A percentile compares a stretch with the other conserved stretches of the same genome.
Conservation (phyloP, 2,113 vertebrate genomes). For the Lipophrys pholis region DNA sequence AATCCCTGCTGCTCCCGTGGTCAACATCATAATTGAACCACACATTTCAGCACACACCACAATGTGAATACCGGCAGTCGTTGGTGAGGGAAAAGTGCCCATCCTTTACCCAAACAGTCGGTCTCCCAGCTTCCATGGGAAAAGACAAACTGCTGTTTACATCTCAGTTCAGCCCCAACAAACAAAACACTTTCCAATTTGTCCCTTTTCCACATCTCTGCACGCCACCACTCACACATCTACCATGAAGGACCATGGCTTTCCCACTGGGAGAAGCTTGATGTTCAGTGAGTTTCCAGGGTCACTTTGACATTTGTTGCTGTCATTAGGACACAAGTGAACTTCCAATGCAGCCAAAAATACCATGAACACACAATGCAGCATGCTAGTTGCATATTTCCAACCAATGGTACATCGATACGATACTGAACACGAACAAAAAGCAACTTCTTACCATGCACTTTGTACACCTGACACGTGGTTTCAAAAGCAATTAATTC, state of each 20-base stretch:
- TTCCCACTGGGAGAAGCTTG: not conserved
- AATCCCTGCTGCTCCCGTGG: conserved; percentile 35
- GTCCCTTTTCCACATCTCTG: not conserved
- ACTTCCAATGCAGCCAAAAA: too few relatives aligned
- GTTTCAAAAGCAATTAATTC: not conserved
- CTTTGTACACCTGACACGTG: not conserved
- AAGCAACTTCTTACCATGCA: conserved; percentile 21
- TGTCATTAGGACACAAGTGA: too few relatives aligned
- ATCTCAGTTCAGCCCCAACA: not conserved
- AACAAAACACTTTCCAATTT: not conserved
- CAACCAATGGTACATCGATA: not conserved
- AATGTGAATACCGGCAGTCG: conserved; percentile 15
- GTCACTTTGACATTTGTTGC: not conserved
- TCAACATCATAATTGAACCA: conserved; percentile 39
- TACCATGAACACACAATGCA: not conserved
- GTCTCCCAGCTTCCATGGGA: conserved; percentile 13
- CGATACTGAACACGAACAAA: conserved; percentile 1
- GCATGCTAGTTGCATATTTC: not conserved
- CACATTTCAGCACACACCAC: conserved; percentile 27
- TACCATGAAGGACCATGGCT: not conserved
- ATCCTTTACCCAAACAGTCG: not conserved
- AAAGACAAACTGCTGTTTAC: not conserved
- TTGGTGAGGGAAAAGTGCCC: not conserved
- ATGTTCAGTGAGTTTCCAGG: not conserved
- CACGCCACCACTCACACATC: not conserved